A percentile compares a stretch with the other conserved stretches of the same genome.
These are phyloP conservation scores for Holothuria leucospilota DNA, from an alignment of 53 echinoderm and acorn worm species.

Conservation along the genomic window DNA sequence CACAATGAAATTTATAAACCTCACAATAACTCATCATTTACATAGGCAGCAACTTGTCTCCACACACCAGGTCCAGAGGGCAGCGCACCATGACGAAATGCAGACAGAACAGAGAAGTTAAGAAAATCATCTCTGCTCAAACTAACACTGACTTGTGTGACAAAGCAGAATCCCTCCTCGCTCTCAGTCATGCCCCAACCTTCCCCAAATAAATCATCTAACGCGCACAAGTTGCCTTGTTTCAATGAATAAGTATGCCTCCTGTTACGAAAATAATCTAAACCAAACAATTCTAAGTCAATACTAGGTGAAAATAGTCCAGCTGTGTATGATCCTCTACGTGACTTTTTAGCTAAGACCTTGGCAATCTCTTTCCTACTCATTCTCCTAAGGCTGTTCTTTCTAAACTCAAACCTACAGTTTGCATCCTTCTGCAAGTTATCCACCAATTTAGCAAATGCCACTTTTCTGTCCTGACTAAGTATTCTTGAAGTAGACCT, in stretches of 20 bases:
- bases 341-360: background rate
- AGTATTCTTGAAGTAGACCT: background rate
- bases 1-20: no score
- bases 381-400: background rate
- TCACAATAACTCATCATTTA: no score
- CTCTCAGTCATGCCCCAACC: background rate
- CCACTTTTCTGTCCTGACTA: background rate
- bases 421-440: background rate
- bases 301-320: background rate
- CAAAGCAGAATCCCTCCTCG: background rate
- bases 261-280: background rate
- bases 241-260: background rate
- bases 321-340: background rate
- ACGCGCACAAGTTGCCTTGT: background rate
- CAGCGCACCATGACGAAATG: no score
- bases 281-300: background rate
- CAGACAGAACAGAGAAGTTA: no score
- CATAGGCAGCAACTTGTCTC: no score
- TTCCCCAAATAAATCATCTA: background rate
- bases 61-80: no score
- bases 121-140: no score
- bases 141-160: background rate
- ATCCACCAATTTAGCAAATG: background rate
- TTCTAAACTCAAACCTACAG: background rate
- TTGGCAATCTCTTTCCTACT: background rate